Base-by-base conservation (phyloP, 1,140 invertebrate genomes). In the Tetragnatha versicolor region DNA sequence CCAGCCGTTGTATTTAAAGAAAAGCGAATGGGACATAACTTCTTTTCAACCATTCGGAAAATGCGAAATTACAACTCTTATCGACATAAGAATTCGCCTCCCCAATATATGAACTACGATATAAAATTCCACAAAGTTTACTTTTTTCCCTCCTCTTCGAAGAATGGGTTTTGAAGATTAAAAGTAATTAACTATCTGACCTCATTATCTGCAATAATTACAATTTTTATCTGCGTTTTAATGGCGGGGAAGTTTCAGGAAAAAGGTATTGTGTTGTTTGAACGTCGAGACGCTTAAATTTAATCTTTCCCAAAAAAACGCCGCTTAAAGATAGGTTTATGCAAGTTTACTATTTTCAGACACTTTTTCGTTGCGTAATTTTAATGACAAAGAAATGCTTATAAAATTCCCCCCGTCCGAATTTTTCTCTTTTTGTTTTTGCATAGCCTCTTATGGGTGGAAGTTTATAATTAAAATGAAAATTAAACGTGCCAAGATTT, bases 131-230 rank as follows among this genome's bases (percentile, higher is more conserved):
- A 58, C 35, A 3, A n/a, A n/a, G n/a, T n/a, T n/a, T n/a, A n/a
- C 31, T 17, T 58, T 58, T 58, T 58, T 58, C 20, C 22, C 51
- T 53, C 35, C n/a, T 33, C 31, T 17, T 33, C n/a, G 14, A n/a
- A n/a, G 20, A 58, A 58, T 58, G 27, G 55, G 35, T 58, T 33
- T 58, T 20, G 55, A 58, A 33, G 14, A 58, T 33, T 58, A 58
- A 33, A 31, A 1, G 10, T 31, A 31, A 58, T 58, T 58, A n/a
- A 58, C 55, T 33, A 20, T n/a, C 29, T 31, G 4, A n/a, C 29
- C 29, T 58, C 55, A 35, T 58, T 58, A 58, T 33, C 55, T 58
- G 17, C 27, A 58, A 33, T 58, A 33, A 35, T 31, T 33, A n/a
- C 14, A 58, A n/a, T 31, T 58, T 58, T 33, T n/a, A 31, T 31